Percentiles rank a stretch among this genome's conserved stretches.
Evolutionary conservation across 2,113 vertebrate genomes (phyloP).

Genomic region (Phasianus colchicus): DNA sequence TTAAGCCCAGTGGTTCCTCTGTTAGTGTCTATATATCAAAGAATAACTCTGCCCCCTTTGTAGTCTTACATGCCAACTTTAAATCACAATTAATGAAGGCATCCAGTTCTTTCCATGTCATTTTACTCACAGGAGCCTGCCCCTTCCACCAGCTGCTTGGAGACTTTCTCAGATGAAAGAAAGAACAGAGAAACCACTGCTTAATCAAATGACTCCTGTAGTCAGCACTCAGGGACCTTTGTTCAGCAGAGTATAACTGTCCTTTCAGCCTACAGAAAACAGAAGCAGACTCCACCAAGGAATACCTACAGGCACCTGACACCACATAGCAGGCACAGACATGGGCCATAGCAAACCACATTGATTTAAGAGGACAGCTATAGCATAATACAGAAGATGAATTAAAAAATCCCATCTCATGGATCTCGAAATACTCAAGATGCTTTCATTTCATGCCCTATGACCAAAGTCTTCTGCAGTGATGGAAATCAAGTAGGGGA

Average conservation of each 20-base stretch:
- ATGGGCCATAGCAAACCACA: background rate
- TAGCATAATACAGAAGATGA: background rate
- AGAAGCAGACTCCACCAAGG: background rate
- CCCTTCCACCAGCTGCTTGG: background rate
- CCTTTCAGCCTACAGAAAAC: background rate
- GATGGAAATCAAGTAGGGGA: rapidly evolving
- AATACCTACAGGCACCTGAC: background rate
- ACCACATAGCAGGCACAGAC: background rate
- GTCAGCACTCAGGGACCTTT: background rate
- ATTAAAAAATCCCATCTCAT: background rate
- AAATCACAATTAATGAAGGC: slow-evolving; percentile 26
- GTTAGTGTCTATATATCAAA: background rate
- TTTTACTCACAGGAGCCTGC: background rate
- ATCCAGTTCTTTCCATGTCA: slow-evolving; percentile 6
- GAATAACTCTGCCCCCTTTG: background rate
- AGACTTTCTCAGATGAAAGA: background rate
- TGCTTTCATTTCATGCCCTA: background rate
- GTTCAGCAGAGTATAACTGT: background rate
- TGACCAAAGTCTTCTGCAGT: rapidly evolving
- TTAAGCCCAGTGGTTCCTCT: background rate
- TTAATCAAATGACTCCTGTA: slow-evolving; percentile 4
- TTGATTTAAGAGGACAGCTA: background rate
- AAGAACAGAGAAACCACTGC: background rate
- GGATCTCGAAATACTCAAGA: background rate
- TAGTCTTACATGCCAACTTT: slow-evolving; percentile 2